These are phyloP conservation scores for Agrotis puta DNA, from an alignment of 2,888 invertebrate species.

Conservation along the genomic window DNA sequence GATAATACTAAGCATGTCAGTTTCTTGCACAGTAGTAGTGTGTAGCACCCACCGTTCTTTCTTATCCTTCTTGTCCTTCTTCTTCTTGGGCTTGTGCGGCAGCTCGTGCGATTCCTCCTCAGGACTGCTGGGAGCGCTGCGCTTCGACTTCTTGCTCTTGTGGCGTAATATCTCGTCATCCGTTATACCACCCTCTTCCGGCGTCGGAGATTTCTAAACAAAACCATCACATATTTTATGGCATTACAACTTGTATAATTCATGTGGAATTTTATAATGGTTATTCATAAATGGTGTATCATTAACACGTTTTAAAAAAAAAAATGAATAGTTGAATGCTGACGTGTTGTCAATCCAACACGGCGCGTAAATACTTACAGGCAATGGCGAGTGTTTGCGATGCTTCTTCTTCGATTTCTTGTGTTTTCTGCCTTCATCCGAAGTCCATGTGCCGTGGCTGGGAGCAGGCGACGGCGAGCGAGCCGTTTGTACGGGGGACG, in stretches of 20 bases:
- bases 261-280: too few relatives aligned
- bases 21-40: background rate
- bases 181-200: slow-evolving; percentile 86
- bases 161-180: slow-evolving; percentile 86
- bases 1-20: background rate
- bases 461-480: slow-evolving; percentile 80
- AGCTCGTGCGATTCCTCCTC: slow-evolving; percentile 75
- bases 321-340: too few relatives aligned
- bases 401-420: slow-evolving; percentile 92
- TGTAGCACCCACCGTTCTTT: slow-evolving; percentile 79
- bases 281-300: too few relatives aligned
- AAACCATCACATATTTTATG: background rate
- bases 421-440: slow-evolving; percentile 83
- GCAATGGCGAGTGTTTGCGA: slow-evolving; percentile 89
- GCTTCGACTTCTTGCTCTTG: slow-evolving; percentile 84
- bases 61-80: slow-evolving; percentile 89
- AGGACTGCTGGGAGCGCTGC: slow-evolving; percentile 85
- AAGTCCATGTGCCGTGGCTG: slow-evolving; percentile 77
- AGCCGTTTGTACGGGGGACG: slow-evolving; percentile 69
- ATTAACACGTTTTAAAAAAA: too few relatives aligned
- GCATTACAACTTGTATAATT: too few relatives aligned
- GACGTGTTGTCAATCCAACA: too few relatives aligned
- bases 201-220: slow-evolving; percentile 81
- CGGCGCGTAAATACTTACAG: slow-evolving; percentile 67
- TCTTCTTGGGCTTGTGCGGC: slow-evolving; percentile 87